Percentiles rank a stretch among this genome's conserved stretches.
phyloP scores from a whole-genome alignment of 2,888 invertebrate genomes.

The Drosophila falleni region DNA sequence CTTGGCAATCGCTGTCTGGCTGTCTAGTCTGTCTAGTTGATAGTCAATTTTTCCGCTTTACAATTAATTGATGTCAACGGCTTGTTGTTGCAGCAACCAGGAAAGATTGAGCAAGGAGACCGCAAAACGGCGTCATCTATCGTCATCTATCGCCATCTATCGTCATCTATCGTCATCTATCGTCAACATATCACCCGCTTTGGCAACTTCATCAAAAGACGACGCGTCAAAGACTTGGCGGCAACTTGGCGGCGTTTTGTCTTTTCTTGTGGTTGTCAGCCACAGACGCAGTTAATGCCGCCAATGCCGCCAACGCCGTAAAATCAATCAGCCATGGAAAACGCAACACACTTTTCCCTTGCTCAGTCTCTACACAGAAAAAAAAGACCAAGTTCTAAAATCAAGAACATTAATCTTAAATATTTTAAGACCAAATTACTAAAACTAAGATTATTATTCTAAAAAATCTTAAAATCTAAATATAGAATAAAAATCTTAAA shows the following conservation, averaged over 20 bases:
- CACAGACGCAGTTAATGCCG: slow-evolving; percentile 45
- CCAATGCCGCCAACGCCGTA: slow-evolving; percentile 63
- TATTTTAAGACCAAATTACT: too few species aligned
- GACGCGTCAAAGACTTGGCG: slow-evolving; percentile 60
- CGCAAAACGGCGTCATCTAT: slow-evolving; percentile 58
- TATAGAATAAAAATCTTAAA: too few species aligned
- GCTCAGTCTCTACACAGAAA: too few species aligned
- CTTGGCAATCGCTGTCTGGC: slow-evolving; percentile 10
- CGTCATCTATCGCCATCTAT: slow-evolving; percentile 4
- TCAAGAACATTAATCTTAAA: too few species aligned
- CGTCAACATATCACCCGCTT: slow-evolving; percentile 33
- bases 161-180: slow-evolving; percentile 21
- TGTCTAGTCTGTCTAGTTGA: slow-evolving; percentile 21
- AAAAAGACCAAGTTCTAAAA: too few species aligned
- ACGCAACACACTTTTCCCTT: slow-evolving; percentile 36
- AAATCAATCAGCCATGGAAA: slow-evolving; percentile 74
- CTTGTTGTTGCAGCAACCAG: slow-evolving; percentile 68
- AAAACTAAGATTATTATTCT: too few species aligned
- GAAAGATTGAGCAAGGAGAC: slow-evolving; percentile 78
- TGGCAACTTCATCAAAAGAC: slow-evolving; percentile 74
- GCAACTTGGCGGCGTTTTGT: slow-evolving; percentile 62
- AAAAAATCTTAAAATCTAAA: too few species aligned
- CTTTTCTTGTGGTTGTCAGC: slow-evolving; percentile 71
- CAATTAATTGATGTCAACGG: slow-evolving; percentile 79
- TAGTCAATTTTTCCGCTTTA: slow-evolving; percentile 22